These are phyloP conservation scores for Tachuris rubrigastra DNA, from an alignment of 2,113 vertebrate species.

Conservation along the genomic window DNA sequence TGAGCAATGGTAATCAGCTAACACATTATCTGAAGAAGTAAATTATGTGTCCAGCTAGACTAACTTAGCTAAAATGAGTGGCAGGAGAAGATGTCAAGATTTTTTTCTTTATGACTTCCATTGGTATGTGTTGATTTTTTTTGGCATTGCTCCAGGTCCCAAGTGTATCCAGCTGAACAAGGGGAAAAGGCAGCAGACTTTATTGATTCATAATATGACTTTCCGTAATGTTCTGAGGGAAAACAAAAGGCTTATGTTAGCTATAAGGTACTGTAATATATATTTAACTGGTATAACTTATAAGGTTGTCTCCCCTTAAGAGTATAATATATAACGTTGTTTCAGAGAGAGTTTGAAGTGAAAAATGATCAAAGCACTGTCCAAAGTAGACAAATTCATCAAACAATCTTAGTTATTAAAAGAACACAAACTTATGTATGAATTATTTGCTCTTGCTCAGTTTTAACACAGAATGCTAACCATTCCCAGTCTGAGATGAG, in stretches of 20 bases:
- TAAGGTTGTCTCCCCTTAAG: slow-evolving; percentile 14
- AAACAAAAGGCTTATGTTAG: slow-evolving; percentile 57
- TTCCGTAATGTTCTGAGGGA: background rate
- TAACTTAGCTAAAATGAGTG: slow-evolving; percentile 41
- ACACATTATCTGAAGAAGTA: slow-evolving; percentile 8
- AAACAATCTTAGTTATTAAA: slow-evolving; percentile 35
- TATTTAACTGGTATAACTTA: slow-evolving; percentile 51
- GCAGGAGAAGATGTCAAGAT: slow-evolving; percentile 34
- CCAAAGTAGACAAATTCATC: slow-evolving; percentile 44
- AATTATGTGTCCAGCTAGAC: background rate
- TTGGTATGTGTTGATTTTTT: slow-evolving; percentile 52
- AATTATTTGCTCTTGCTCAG: slow-evolving; percentile 23
- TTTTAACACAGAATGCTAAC: slow-evolving; percentile 15
- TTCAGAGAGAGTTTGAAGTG: slow-evolving; percentile 17
- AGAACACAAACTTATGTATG: background rate
- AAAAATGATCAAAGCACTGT: slow-evolving; percentile 31
- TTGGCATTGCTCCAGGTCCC: slow-evolving; percentile 36
- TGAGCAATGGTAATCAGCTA: background rate
- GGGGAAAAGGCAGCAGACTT: slow-evolving; percentile 33
- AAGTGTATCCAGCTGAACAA: background rate
- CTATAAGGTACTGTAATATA: slow-evolving; percentile 11
- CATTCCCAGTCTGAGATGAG: background rate
- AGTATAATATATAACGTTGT: slow-evolving; percentile 23
- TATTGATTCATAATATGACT: slow-evolving; percentile 42
- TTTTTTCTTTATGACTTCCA: slow-evolving; percentile 47